phyloP scores from a whole-genome alignment of 2,113 vertebrate genomes.

The Paramormyrops kingsleyae region DNA sequence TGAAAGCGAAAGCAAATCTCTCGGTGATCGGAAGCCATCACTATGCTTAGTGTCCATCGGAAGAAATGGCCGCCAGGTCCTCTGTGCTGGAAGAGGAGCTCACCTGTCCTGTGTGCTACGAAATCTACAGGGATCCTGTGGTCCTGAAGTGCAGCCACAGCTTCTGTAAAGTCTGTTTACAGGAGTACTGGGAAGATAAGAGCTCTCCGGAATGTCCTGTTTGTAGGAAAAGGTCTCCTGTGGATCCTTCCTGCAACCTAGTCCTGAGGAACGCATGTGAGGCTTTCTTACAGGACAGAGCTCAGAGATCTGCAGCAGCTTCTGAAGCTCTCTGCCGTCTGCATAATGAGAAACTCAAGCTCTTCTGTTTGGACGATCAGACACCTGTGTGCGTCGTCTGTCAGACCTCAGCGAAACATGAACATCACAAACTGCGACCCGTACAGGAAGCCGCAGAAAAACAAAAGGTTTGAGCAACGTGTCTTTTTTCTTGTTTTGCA shows the following conservation, averaged over 20 bases:
- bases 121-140: background rate
- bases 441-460: background rate
- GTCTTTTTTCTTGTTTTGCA: background rate
- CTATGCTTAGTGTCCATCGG: background rate
- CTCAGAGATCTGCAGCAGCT: background rate
- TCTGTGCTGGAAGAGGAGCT: background rate
- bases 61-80: background rate
- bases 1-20: background rate
- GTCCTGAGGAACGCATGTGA: background rate
- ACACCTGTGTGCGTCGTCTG: background rate
- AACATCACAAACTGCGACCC: background rate
- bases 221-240: background rate
- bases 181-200: background rate
- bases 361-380: background rate
- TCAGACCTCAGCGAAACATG: background rate
- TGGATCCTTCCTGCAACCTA: background rate
- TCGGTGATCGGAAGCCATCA: background rate
- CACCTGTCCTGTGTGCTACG: background rate
- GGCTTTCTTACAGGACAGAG: background rate
- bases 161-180: background rate
- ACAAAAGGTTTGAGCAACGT: background rate
- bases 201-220: background rate
- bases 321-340: background rate
- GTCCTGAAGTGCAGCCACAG: background rate
- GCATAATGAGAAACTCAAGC: background rate